phyloP scores from a whole-genome alignment of 2,113 vertebrate species.

The Cephalophus harveyi region DNA sequence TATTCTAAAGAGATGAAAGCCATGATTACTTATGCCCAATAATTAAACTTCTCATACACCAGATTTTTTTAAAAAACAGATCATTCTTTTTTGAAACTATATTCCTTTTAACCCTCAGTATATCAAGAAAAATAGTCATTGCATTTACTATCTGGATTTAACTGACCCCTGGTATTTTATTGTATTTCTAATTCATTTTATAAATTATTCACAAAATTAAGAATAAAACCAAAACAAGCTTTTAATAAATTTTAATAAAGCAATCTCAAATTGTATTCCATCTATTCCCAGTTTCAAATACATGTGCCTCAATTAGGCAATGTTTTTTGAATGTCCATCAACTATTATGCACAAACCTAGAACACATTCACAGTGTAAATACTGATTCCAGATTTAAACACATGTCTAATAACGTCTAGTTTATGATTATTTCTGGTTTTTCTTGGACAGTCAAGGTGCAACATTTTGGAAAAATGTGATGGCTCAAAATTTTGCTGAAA shows the following conservation, averaged over 20 bases:
- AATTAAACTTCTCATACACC: neutral
- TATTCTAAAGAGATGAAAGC: neutral
- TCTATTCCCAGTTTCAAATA: neutral
- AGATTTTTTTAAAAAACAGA: neutral
- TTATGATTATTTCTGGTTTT: neutral
- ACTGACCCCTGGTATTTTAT: neutral
- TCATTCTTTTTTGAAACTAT: neutral
- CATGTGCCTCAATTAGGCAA: neutral
- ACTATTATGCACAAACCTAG: neutral
- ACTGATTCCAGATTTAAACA: neutral
- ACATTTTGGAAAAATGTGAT: neutral
- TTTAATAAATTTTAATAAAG: neutral
- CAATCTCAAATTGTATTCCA: neutral
- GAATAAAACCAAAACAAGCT: neutral
- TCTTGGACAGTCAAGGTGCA: neutral
- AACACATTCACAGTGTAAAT: neutral
- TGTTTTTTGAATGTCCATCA: neutral
- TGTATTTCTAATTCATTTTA: neutral
- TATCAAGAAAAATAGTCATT: neutral
- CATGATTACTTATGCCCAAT: neutral
- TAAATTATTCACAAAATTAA: neutral
- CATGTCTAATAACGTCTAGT: neutral
- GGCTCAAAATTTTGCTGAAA: neutral
- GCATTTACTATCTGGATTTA: neutral
- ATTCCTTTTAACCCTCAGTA: neutral